Percentiles rank a stretch among this genome's conserved stretches.
These are phyloP conservation scores for Caranx ignobilis DNA, from an alignment of 2,113 vertebrate species.

Conservation along the genomic window DNA sequence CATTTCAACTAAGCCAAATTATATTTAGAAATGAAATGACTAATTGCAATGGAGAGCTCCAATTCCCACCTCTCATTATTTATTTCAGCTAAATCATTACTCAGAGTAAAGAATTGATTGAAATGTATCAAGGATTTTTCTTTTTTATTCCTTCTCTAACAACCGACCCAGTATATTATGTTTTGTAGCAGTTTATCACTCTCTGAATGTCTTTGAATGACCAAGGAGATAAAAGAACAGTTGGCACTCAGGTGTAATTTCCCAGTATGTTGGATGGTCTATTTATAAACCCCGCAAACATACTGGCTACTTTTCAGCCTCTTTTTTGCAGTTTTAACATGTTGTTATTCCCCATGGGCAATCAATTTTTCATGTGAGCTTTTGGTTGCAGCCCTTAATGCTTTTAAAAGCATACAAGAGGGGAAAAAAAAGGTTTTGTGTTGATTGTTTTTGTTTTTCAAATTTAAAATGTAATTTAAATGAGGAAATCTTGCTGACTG, in stretches of 20 bases:
- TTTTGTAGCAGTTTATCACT: slow-evolving; percentile 19
- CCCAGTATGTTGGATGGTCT: slow-evolving; percentile 38
- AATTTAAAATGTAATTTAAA: slow-evolving; percentile 53
- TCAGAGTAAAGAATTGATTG: slow-evolving; percentile 66
- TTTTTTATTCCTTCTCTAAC: not conserved
- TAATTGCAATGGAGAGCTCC: slow-evolving; percentile 79
- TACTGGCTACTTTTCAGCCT: slow-evolving; percentile 43
- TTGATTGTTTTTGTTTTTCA: slow-evolving; percentile 67
- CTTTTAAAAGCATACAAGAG: slow-evolving; percentile 70
- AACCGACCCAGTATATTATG: slow-evolving; percentile 15
- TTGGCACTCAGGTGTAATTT: slow-evolving; percentile 45
- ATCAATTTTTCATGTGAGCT: slow-evolving; percentile 75
- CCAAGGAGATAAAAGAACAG: not conserved
- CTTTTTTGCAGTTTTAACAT: slow-evolving; percentile 57
- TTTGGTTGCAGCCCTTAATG: slow-evolving; percentile 65
- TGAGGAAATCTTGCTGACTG: slow-evolving; percentile 49
- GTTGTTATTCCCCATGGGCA: slow-evolving; percentile 52
- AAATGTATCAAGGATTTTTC: slow-evolving; percentile 45
- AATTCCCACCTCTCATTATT: slow-evolving; percentile 83
- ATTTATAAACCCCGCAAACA: slow-evolving; percentile 56
- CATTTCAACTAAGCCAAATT: slow-evolving; percentile 76
- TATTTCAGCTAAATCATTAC: slow-evolving; percentile 74
- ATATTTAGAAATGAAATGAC: slow-evolving; percentile 78
- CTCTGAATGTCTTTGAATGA: slow-evolving; percentile 27
- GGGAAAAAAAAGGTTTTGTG: slow-evolving; percentile 60